Percentiles rank a stretch among this genome's conserved stretches.
phyloP scores from a whole-genome alignment of 2,888 invertebrate genomes.

The Lucinisca nassula region DNA sequence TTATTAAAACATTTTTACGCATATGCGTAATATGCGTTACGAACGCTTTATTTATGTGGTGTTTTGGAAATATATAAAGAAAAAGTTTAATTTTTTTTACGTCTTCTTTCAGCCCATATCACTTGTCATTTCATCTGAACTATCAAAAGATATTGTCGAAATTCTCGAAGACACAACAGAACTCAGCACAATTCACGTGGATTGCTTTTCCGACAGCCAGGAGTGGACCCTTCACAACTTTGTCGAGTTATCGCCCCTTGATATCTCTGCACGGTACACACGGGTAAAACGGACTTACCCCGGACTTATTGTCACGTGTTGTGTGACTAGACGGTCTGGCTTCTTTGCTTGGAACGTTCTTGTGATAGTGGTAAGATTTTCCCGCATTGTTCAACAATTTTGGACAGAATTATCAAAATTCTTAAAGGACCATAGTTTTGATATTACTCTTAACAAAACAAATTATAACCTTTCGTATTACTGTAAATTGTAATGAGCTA shows the following conservation, averaged over 20 bases:
- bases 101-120: slow-evolving; percentile 67
- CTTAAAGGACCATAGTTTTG: no score
- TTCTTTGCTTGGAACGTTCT: slow-evolving; percentile 87
- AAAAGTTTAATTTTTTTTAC: no score
- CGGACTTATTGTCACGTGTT: slow-evolving; percentile 83
- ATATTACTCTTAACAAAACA: no score
- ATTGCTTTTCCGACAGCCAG: slow-evolving; percentile 85
- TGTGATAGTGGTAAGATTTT: slow-evolving; percentile 86
- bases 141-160: slow-evolving; percentile 69
- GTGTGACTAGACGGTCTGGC: slow-evolving; percentile 84
- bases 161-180: slow-evolving; percentile 78
- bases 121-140: slow-evolving; percentile 74
- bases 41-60: no score
- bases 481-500: no score
- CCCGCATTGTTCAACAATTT: no score
- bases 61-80: no score
- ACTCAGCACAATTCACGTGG: slow-evolving; percentile 73
- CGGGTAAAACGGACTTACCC: slow-evolving; percentile 78
- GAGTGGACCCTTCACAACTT: slow-evolving; percentile 86
- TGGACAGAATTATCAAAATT: no score
- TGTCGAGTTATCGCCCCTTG: slow-evolving; percentile 73
- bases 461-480: no score
- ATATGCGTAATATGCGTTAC: no score
- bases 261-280: slow-evolving; percentile 67
- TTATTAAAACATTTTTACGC: no score